phyloP scores from a whole-genome alignment of 2,797 vertebrate genomes.

The Varecia variegata region DNA sequence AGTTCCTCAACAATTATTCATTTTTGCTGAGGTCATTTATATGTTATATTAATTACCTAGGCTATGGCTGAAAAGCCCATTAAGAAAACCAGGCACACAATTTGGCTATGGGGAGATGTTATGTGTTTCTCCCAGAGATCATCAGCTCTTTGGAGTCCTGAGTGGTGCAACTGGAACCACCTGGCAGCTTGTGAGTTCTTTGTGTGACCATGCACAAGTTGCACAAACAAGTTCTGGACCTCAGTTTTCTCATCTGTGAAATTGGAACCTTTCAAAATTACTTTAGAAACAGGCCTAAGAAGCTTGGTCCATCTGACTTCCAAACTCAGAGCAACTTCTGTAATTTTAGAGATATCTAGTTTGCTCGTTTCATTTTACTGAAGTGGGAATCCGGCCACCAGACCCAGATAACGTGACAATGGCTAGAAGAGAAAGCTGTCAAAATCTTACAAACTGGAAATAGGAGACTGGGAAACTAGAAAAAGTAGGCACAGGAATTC shows the following conservation, averaged over 20 bases:
- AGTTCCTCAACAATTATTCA: background rate
- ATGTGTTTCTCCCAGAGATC: background rate
- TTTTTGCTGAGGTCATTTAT: background rate
- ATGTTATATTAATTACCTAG: background rate
- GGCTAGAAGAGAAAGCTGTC: background rate
- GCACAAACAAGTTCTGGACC: background rate
- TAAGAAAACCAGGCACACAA: background rate
- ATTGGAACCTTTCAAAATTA: background rate
- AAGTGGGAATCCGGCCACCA: background rate
- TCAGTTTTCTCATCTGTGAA: background rate
- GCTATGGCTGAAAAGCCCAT: background rate
- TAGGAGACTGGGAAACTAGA: background rate
- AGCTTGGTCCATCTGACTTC: background rate
- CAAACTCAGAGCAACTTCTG: background rate
- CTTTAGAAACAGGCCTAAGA: background rate
- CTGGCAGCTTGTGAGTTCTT: background rate
- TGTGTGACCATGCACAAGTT: background rate
- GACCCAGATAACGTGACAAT: background rate
- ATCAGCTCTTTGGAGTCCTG: background rate
- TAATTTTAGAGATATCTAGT: background rate
- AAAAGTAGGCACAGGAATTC: background rate
- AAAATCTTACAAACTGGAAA: background rate
- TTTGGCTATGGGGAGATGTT: background rate
- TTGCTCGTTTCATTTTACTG: background rate
- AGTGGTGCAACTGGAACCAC: accelerated